Percentiles rank a stretch among this genome's conserved stretches.
phyloP scores from a whole-genome alignment of 1,140 invertebrate genomes.

The Oryzaephilus surinamensis region DNA sequence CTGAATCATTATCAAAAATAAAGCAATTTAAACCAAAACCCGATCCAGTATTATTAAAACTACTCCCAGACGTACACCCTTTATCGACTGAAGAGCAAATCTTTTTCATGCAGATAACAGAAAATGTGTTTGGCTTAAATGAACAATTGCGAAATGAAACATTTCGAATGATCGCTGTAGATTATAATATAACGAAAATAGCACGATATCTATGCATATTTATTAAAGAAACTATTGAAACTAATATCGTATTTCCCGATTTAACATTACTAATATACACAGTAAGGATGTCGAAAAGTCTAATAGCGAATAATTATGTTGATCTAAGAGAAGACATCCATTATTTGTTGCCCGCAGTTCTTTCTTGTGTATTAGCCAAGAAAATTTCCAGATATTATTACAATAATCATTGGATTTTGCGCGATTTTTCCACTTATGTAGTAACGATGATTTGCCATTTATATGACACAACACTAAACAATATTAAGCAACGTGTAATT shows the following conservation, averaged over 20 bases:
- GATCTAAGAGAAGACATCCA: slow-evolving; percentile 16
- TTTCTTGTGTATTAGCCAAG: slow-evolving; percentile 19
- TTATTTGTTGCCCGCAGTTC: slow-evolving; percentile 15
- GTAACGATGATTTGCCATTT: slow-evolving; percentile 16
- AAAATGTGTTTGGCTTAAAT: slow-evolving; percentile 22
- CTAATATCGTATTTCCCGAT: slow-evolving; percentile 20
- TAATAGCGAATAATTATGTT: slow-evolving; percentile 17
- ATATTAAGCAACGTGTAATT: slow-evolving; percentile 18
- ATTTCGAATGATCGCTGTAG: slow-evolving; percentile 12
- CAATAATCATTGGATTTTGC: slow-evolving; percentile 25
- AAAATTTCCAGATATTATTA: slow-evolving; percentile 23
- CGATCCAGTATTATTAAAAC: slow-evolving; percentile 18
- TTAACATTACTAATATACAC: slow-evolving; percentile 24
- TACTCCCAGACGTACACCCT: slow-evolving; percentile 14
- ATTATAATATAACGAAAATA: slow-evolving; percentile 19
- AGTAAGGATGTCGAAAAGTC: slow-evolving; percentile 19
- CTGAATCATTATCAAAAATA: neutral
- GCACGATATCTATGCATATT: slow-evolving; percentile 19
- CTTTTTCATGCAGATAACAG: slow-evolving; percentile 20
- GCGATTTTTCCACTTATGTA: slow-evolving; percentile 21
- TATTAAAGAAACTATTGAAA: slow-evolving; percentile 19
- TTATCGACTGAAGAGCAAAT: slow-evolving; percentile 22
- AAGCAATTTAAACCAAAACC: slow-evolving; percentile 16
- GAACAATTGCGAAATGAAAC: slow-evolving; percentile 20
- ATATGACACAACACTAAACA: slow-evolving; percentile 17